Base-by-base conservation (phyloP, 2,888 invertebrate genomes). In the Macrophya alboannulata region DNA sequence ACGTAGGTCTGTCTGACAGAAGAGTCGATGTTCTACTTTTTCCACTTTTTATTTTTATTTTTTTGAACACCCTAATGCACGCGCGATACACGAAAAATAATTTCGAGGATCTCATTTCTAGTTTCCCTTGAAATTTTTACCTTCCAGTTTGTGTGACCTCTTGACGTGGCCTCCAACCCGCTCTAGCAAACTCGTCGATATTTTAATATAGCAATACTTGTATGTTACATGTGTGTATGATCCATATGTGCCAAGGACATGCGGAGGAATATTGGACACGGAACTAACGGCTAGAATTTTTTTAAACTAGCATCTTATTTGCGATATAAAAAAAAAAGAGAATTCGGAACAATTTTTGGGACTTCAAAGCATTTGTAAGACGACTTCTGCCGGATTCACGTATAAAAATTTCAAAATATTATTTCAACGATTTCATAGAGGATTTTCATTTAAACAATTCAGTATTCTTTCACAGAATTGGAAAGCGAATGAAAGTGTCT, bases 121-220 rank as follows among this genome's bases (percentile, higher is more conserved):
- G 25, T 76, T 76, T 76, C n/a, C 48, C 48, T 76, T 48, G 76
- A 76, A 45, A 45, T 45, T 74, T 74, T 74, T 5, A 74, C 15
- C 45, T 45, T 12, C 17, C 40, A 74, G 21, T 45, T 31, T 72
- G 65, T 25, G 17, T 71, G 71, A 71, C 71, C 71, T 71, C 71
- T n/a, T 71, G n/a, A 25, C 21, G 12, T 25, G 21, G n/a, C 17
- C 37, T 17, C 71, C 40, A 71, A 25, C 62, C 40, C 40, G 2
- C 40, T 48, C n/a, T 25, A 25, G 25, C 48, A n/a, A 25, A 43
- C 45, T 76, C 15, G 76, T 45, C 76, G 15, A 48, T 48, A 48
- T 37, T 76, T 71, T 40, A n/a, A 71, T 71, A 71, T 17, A 71
- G 71, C 40, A 5, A 40, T 71, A 71, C 71, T 71, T 71, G 15